Base-by-base conservation (phyloP, 1,140 invertebrate species). In the Sesamia nonagrioides region DNA sequence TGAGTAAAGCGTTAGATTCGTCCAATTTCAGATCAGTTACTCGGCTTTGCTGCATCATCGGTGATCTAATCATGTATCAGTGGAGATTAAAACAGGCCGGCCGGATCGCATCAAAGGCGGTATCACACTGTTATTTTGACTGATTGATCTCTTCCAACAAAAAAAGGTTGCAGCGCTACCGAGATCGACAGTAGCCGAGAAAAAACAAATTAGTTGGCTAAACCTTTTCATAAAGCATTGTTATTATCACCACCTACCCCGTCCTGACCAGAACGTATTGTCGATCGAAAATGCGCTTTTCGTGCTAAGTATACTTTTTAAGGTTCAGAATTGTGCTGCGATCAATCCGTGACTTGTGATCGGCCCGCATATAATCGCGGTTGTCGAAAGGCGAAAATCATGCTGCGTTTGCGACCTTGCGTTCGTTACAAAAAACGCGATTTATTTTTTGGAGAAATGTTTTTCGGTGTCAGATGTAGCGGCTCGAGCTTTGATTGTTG, bases 71-170 rank as follows among this genome's bases (percentile, higher is more conserved):
- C 92, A 94, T 91, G 92, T 90, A 92, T 94, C 90, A 90, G 88
- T 79, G 89, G 89, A 94, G 92, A 95, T 94, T 95, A 92, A 94
- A 94, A 91, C 91, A 92, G 89, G 87, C 88, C 92, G 89, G 88
- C 84, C 92, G 92, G 91, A 92, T 88, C 88, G 86, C 91, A 91
- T 95, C 93, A 95, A 95, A 95, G 92, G 93, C 91, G 92, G 92
- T 94, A 94, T 94, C 93, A 95, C 91, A 95, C 93, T 94, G 93
- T 94, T 95, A 95, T 95, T 95, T 95, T 95, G 93, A 95, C 93
- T 95, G 93, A 95, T 95, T 95, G 93, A 95, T 95, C 93, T 92
- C 88, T 82, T 79, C 72, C 88, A 90, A 89, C 89, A 94, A 94
- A 95, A 94, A 94, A 93, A 93, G 91, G 90, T 89, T 93, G 92